Evolutionary conservation across 2,113 vertebrate species (phyloP), one percentile per base, ranked within the genome.

Genomic region (Pterocles orientalis): DNA sequence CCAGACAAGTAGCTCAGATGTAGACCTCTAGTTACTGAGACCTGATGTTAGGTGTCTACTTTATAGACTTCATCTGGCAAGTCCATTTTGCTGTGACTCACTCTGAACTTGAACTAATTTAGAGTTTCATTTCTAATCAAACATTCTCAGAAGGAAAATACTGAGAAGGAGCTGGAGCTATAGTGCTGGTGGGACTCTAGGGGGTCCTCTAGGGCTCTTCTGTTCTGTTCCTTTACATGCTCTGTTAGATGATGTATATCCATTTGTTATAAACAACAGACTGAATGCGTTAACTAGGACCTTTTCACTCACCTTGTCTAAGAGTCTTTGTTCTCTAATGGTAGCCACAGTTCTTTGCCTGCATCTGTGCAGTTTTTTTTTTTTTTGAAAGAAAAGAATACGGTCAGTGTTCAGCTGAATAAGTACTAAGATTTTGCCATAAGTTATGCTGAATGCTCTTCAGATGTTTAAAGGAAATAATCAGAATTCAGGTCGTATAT

Each of bases 401-500:
- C 53, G 84, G 58, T 65, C 41, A 88, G 51, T 47, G n/a, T 70
- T 14, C 31, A 84, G 45, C 51, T 58, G 84, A 90, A 83, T 90
- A 90, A 93, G 92, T 88, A 81, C 24, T 39, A 72, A 25, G 39
- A 33, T 94, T 92, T 96, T 91, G 16, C 88, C 62, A 88, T 84
- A 87, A 94, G 68, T 78, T 87, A 88, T 62, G 24, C 94, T 41
- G 36, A 97, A 97, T 92, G 50, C 77, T 89, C 81, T 94, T 91
- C 97, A 80, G 77, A 86, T 65, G 53, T 89, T 94, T 95, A 93
- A 96, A 94, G 64, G 90, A 90, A 95, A 92, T 92, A 95, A 96
- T 94, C 89, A 88, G 86, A 96, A 97, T 94, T 93, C 92, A 92
- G 81, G 92, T 51, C 56, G 61, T 96, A 95, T 97, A 97, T 96